Evolutionary conservation across 2,797 vertebrate genomes (phyloP).

Genomic region (Diglossa cyanea): DNA sequence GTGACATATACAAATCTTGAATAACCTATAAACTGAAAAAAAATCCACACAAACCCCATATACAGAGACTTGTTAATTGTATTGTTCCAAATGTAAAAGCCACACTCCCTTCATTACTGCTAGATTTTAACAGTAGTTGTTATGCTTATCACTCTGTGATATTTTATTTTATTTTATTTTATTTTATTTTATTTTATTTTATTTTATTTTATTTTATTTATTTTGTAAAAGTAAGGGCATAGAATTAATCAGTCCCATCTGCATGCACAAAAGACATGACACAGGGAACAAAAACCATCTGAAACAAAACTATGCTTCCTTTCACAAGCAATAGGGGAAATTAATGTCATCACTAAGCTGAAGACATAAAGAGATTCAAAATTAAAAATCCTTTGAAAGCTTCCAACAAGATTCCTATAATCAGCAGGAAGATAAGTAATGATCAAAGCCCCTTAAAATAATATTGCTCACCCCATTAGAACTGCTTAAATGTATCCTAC

Average conservation of each 20-base stretch:
- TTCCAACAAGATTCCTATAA: constrained; percentile 84
- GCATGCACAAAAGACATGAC: constrained; percentile 81
- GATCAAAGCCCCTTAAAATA: constrained; percentile 87
- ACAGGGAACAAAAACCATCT: constrained; percentile 74
- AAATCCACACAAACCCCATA: neutral
- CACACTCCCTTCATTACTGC: neutral
- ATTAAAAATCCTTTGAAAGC: constrained; percentile 82
- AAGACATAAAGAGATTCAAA: constrained; percentile 83
- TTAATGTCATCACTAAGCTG: constrained; percentile 82
- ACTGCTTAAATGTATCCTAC: constrained; percentile 82
- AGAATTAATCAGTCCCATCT: constrained; percentile 81
- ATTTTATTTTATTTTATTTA: constrained; percentile 5
- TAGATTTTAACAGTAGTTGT: constrained; percentile 18
- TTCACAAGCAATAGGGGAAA: constrained; percentile 81
- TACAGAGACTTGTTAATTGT: neutral
- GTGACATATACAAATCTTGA: neutral
- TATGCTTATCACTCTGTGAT: neutral
- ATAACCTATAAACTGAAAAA: neutral
- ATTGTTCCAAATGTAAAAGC: neutral
- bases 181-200: constrained; percentile 14
- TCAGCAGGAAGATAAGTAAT: constrained; percentile 87
- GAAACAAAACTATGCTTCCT: constrained; percentile 77
- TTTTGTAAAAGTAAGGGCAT: constrained; percentile 36
- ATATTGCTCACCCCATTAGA: constrained; percentile 80
- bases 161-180: neutral